Evolutionary conservation across 2,888 invertebrate genomes (phyloP).

Genomic region (Agonopterix alstromeriana): DNA sequence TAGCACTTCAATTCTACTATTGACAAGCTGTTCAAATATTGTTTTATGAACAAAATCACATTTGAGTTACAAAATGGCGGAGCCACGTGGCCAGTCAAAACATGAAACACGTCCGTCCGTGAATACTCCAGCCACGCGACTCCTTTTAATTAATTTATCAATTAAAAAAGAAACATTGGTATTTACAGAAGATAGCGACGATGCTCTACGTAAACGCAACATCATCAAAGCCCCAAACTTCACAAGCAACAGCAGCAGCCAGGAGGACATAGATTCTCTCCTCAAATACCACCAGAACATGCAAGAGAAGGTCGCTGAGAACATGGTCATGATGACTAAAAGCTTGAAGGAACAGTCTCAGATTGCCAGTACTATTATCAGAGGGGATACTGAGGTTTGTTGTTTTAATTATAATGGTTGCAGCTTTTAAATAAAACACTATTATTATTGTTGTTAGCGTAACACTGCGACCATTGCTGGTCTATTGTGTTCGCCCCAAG

Average conservation of each 20-base stretch:
- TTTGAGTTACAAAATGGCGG: too few species aligned
- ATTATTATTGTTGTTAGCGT: too few species aligned
- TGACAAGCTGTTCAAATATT: too few species aligned
- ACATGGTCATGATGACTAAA: constrained; percentile 92
- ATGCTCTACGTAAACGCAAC: constrained; percentile 71
- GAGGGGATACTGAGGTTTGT: constrained; percentile 88
- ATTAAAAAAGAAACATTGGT: neutral
- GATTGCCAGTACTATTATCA: constrained; percentile 92
- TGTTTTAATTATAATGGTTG: neutral
- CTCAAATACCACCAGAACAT: constrained; percentile 91
- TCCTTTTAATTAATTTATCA: too few species aligned
- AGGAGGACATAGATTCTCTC: constrained; percentile 87
- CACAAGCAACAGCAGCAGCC: constrained; percentile 61
- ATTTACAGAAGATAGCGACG: constrained; percentile 55
- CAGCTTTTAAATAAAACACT: too few species aligned
- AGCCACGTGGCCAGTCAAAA: too few species aligned
- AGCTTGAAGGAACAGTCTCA: constrained; percentile 94
- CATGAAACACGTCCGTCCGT: too few species aligned
- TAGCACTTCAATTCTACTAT: too few species aligned
- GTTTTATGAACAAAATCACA: too few species aligned
- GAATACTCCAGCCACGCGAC: too few species aligned
- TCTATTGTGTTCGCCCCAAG: too few species aligned
- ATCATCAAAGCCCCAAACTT: constrained; percentile 69
- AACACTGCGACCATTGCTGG: too few species aligned
- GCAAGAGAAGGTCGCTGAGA: constrained; percentile 95